A percentile compares a stretch with the other conserved stretches of the same genome.
Evolutionary conservation across 53 echinoderm and acorn worm species (phyloP).

Genomic region (Henricia sp.): DNA sequence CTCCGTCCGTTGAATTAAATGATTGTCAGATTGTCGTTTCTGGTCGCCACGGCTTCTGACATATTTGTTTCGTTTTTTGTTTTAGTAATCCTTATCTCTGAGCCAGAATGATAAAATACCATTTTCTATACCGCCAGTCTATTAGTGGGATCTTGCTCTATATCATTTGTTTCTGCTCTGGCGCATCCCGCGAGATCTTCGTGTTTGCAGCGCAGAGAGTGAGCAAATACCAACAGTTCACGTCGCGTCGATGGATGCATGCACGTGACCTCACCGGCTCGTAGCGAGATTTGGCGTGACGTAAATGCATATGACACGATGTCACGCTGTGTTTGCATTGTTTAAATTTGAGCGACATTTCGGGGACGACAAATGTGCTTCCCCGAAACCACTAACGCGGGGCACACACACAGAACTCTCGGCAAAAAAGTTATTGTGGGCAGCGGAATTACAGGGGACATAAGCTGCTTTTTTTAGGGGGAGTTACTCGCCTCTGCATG

Average conservation of each 20-base stretch:
- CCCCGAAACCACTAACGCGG: too few relatives aligned
- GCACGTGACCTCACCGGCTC: conserved; percentile 6
- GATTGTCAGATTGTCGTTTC: not conserved
- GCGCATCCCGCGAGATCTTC: not conserved
- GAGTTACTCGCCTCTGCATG: too few relatives aligned
- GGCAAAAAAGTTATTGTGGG: too few relatives aligned
- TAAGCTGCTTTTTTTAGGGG: too few relatives aligned
- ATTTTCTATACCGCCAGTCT: not conserved
- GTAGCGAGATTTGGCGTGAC: not conserved
- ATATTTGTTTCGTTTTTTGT: not conserved
- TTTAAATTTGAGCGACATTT: conserved; percentile 7
- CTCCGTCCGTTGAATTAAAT: not conserved
- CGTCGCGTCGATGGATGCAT: conserved; percentile 3
- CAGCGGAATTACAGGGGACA: too few relatives aligned
- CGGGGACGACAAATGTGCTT: too few relatives aligned
- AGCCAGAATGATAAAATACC: conserved; percentile 17
- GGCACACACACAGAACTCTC: too few relatives aligned
- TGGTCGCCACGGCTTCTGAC: not conserved
- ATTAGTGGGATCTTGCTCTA: not conserved
- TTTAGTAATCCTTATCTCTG: not conserved
- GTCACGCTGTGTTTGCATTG: conserved; percentile 15
- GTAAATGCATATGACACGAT: conserved; percentile 31
- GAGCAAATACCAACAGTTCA: conserved; percentile 37
- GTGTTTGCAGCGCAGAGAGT: conserved; percentile 7
- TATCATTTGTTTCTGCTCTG: not conserved